Base-by-base conservation (phyloP, 2,797 vertebrate genomes). In the Clamator glandarius region DNA sequence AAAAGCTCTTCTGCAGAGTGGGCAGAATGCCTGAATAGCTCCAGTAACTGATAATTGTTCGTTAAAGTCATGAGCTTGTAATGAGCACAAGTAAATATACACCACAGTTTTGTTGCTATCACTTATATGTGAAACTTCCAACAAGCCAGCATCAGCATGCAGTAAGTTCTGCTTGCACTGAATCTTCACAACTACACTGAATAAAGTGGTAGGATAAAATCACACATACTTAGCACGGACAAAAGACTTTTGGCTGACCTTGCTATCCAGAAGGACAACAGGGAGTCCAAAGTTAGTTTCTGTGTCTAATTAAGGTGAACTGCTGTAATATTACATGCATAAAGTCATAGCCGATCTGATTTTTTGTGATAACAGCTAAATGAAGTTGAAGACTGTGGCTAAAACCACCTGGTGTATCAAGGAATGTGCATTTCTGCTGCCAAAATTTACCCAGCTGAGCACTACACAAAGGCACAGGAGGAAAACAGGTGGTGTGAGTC, bases 251-350 rank as follows among this genome's bases (percentile, higher is more conserved):
- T 80, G 69, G 54, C 73, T 78, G 33, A 85, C 92, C 8, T 52
- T 83, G n/a, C 11, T 80, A 77, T 67, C 31, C 42, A 80, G 39
- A 73, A 92, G 46, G 42, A 90, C 62, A 91, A 21, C 6, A 66
- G 35, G 35, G 46, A 93, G 17, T 51, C 62, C 42, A 51, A 62
- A 92, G 79, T 72, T 83, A 83, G 42, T 62, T 90, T 84, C 54
- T 81, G 21, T 66, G 54, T 58, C 76, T 93, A 94, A 93, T 91
- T 90, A 68, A 83, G 29, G 76, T 83, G 79, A 94, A 66, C 33
- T 80, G 15, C 72, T 92, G 41, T 50, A 84, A 54, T 59, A 67
- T 15, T 77, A 50, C 21, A 75, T 12, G 26, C 42, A 86, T n/a
- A 78, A 87, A 87, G 79, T 83, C 87, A 83, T 18, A 87, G 36